phyloP scores from a whole-genome alignment of 2,797 vertebrate genomes.

The Octomys mimax region DNA sequence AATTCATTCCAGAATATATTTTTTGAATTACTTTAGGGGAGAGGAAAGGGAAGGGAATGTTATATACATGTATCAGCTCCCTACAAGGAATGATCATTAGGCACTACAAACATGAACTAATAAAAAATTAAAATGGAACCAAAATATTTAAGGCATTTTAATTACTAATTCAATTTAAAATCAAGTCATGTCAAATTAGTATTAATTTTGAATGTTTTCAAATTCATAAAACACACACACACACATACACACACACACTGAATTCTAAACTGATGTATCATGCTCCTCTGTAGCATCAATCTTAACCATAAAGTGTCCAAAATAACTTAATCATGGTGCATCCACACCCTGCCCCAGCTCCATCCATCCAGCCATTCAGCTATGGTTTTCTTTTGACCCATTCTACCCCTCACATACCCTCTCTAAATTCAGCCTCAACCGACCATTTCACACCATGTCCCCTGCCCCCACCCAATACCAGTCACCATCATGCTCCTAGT shows the following conservation, averaged over 20 bases:
- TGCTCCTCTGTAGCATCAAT: neutral
- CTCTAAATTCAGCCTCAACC: neutral
- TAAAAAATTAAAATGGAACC: neutral
- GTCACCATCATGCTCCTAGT: neutral
- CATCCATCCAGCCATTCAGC: neutral
- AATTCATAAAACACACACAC: neutral
- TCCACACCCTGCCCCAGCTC: neutral
- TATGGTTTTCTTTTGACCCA: neutral
- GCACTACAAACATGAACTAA: neutral
- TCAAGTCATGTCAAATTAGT: neutral
- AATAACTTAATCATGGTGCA: neutral
- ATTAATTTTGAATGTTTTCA: conserved; percentile 27
- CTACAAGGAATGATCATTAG: neutral
- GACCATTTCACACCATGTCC: neutral
- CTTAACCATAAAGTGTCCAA: neutral
- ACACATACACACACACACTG: neutral
- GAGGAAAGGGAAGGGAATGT: neutral
- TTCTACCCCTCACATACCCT: neutral
- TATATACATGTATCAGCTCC: neutral
- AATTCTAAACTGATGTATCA: neutral
- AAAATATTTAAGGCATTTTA: neutral
- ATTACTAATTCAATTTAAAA: neutral
- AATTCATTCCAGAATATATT: conserved; percentile 39
- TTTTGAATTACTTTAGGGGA: conserved; percentile 50
- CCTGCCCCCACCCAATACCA: neutral